phyloP scores from a whole-genome alignment of 2,888 invertebrate genomes.

The Leptogaster cylindrica region DNA sequence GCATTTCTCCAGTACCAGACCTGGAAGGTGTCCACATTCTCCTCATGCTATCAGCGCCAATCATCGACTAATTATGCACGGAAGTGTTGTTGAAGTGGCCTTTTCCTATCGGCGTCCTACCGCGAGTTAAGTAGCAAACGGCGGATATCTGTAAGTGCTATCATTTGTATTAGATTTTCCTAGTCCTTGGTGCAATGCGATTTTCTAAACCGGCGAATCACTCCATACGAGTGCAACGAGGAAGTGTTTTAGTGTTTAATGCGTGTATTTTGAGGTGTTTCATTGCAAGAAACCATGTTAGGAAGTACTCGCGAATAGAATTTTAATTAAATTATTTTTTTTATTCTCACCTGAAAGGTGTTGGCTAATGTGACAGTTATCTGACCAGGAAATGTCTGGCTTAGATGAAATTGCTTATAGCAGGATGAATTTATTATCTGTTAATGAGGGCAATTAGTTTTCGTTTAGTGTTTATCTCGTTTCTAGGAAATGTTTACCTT shows the following conservation, averaged over 20 bases:
- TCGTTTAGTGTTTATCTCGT: too few relatives aligned
- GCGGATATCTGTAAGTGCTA: slow-evolving; percentile 30
- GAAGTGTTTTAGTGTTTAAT: not conserved
- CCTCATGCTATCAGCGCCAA: not conserved
- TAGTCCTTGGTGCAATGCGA: not conserved
- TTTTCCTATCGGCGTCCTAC: slow-evolving; percentile 11
- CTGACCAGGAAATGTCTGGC: not conserved
- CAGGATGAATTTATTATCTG: slow-evolving; percentile 1
- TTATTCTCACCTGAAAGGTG: too few relatives aligned
- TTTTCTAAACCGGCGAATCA: not conserved
- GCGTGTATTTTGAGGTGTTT: slow-evolving; percentile 27
- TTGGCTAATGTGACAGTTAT: not conserved
- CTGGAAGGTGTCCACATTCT: not conserved
- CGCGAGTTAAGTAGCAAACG: slow-evolving; percentile 18
- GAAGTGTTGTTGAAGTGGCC: slow-evolving; percentile 1
- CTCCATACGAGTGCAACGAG: not conserved
- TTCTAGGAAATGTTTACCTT: slow-evolving; percentile 10
- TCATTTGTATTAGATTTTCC: slow-evolving; percentile 31
- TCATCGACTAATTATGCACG: slow-evolving; percentile 30
- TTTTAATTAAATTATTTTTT: not conserved
- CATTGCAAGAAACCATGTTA: not conserved
- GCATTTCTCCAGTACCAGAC: not conserved
- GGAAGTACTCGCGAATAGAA: not conserved
- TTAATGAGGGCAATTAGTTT: slow-evolving; percentile 17
- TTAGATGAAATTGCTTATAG: not conserved